Conservation (phyloP, 1,140 invertebrate species). For the Cataglyphis hispanica region DNA sequence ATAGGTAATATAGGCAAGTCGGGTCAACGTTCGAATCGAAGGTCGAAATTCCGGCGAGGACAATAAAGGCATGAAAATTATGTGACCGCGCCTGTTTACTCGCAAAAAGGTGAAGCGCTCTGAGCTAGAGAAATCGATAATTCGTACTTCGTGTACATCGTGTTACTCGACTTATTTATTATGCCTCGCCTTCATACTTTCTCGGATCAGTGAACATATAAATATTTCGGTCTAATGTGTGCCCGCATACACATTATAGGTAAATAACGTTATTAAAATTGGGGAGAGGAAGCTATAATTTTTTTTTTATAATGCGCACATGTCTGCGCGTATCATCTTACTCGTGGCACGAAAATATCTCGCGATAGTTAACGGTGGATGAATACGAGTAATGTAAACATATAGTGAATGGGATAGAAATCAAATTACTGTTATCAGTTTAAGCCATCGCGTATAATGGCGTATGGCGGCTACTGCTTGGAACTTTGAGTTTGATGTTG, state of each 20-base stretch:
- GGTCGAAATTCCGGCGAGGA: constrained; percentile 20
- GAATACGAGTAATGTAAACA: constrained; percentile 54
- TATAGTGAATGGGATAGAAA: constrained; percentile 47
- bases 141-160: neutral
- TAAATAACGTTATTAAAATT: constrained; percentile 11
- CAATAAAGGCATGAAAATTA: constrained; percentile 54
- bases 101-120: constrained; percentile 28
- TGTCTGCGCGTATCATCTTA: neutral
- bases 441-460: constrained; percentile 51
- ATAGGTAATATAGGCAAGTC: constrained; percentile 21
- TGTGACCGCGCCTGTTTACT: constrained; percentile 34
- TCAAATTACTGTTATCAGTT: constrained; percentile 55
- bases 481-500: constrained; percentile 64
- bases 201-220: neutral
- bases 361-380: constrained; percentile 41
- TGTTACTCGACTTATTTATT: neutral
- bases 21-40: constrained; percentile 36
- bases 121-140: constrained; percentile 33
- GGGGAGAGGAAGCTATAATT: constrained; percentile 8
- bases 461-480: constrained; percentile 40
- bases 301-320: neutral
- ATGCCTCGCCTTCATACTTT: neutral
- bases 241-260: neutral
- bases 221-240: constrained; percentile 25
- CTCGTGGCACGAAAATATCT: constrained; percentile 32